Conservation (phyloP, 30 jellyfish, hydroid and myxozoan genomes). For the Turritopsis rubra region DNA sequence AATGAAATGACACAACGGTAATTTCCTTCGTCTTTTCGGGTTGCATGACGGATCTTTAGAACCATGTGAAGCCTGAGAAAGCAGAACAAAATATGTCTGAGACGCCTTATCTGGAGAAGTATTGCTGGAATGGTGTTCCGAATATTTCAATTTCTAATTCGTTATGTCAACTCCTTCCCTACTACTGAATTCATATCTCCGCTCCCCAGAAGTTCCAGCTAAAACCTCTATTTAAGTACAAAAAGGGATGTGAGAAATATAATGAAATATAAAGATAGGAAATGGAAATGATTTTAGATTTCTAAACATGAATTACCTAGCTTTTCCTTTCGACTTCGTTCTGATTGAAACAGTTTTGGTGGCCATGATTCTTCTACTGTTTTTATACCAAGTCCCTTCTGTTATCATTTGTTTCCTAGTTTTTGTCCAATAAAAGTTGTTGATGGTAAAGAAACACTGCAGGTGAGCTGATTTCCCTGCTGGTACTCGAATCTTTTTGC, state of each 20-base stretch:
- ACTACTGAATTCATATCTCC: too few relatives aligned
- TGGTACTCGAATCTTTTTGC: not conserved
- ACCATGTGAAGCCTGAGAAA: constrained; percentile 15
- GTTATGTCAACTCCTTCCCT: too few relatives aligned
- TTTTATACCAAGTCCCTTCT: constrained; percentile 31
- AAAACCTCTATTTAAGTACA: too few relatives aligned
- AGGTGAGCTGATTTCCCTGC: constrained; percentile 6
- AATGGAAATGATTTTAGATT: too few relatives aligned
- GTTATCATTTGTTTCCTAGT: constrained; percentile 2
- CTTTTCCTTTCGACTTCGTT: constrained; percentile 23
- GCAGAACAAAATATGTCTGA: not conserved
- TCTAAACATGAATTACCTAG: constrained; percentile 10
- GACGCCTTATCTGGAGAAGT: too few relatives aligned
- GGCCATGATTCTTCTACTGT: constrained; percentile 17
- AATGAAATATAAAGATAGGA: too few relatives aligned
- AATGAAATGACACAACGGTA: constrained; percentile 17
- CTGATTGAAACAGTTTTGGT: constrained; percentile 1
- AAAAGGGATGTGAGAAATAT: too few relatives aligned
- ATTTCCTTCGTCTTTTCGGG: constrained; percentile 20
- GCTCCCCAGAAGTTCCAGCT: too few relatives aligned
- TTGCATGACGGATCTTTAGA: constrained; percentile 7
- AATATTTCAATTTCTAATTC: too few relatives aligned
- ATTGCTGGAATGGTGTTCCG: not conserved
- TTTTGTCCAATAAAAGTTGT: constrained; percentile 22
- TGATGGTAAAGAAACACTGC: constrained; percentile 18